A percentile compares a stretch with the other conserved stretches of the same genome.
Conservation (phyloP, 2,888 invertebrate genomes). For the Melinaea menophilus region DNA sequence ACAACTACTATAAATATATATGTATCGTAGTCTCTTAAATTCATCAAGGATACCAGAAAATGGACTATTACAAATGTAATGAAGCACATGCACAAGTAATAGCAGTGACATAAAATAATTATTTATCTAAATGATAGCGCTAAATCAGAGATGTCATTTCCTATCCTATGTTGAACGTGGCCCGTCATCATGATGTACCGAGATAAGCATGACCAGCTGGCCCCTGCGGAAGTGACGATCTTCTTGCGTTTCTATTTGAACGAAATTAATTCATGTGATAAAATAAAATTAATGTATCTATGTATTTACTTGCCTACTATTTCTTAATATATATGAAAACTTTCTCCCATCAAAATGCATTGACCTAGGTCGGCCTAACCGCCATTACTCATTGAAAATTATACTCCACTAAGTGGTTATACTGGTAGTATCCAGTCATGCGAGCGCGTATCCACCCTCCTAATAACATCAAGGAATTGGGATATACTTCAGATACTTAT, state of each 20-base stretch:
- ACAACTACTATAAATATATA: too few species aligned
- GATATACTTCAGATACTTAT: neutral
- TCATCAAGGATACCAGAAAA: too few species aligned
- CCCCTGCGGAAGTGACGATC: constrained; percentile 5
- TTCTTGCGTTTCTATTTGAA: neutral
- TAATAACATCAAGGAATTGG: neutral
- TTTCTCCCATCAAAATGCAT: constrained; percentile 50
- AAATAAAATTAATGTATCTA: constrained; percentile 1
- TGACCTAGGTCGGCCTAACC: constrained; percentile 63
- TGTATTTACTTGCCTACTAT: neutral
- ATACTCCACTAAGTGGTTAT: constrained; percentile 73
- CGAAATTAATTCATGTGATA: neutral
- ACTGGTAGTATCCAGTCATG: constrained; percentile 62
- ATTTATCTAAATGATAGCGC: neutral
- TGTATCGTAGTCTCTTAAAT: too few species aligned
- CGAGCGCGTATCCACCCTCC: constrained; percentile 31
- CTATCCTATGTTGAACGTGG: constrained; percentile 18
- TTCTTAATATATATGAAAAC: neutral
- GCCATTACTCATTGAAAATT: constrained; percentile 74
- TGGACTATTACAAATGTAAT: too few species aligned
- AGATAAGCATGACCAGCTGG: constrained; percentile 39
- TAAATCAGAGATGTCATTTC: constrained; percentile 7
- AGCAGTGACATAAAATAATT: neutral
- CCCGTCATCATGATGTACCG: constrained; percentile 38
- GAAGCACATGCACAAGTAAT: neutral